Evolutionary conservation across 2,888 invertebrate species (phyloP).

Genomic region (Drosophila tanythrix): DNA sequence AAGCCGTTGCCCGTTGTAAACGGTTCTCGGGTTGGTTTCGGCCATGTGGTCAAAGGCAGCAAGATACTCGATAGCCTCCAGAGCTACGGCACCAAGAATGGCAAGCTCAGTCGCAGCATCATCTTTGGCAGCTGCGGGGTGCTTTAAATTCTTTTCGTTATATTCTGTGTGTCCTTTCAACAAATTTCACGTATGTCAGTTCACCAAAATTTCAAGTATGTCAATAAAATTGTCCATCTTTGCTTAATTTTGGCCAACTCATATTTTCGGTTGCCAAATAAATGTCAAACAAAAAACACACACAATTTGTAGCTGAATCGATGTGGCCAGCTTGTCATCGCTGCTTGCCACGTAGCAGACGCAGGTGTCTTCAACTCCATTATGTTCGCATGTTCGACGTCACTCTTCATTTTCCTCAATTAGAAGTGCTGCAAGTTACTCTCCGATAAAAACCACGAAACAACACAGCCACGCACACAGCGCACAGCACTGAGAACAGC

Average conservation of each 20-base stretch:
- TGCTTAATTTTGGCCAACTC: background rate
- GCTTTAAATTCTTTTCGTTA: slow-evolving; percentile 27
- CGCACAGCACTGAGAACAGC: background rate
- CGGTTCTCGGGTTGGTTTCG: slow-evolving; percentile 75
- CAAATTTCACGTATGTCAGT: background rate
- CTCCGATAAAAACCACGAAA: slow-evolving; percentile 5
- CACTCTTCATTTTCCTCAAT: slow-evolving; percentile 83
- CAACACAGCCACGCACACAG: slow-evolving; percentile 9
- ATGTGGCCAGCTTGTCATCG: slow-evolving; percentile 11
- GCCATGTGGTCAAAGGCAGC: slow-evolving; percentile 69
- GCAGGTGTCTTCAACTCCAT: slow-evolving; percentile 78
- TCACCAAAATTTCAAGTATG: slow-evolving; percentile 19
- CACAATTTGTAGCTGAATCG: background rate
- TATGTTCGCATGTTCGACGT: slow-evolving; percentile 77
- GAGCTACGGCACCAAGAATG: slow-evolving; percentile 79
- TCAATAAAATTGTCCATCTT: background rate
- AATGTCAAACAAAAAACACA: slow-evolving; percentile 12
- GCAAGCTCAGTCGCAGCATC: slow-evolving; percentile 72
- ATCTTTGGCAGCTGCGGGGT: slow-evolving; percentile 70
- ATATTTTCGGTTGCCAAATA: slow-evolving; percentile 22
- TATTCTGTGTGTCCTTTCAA: background rate
- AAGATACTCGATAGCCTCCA: slow-evolving; percentile 70
- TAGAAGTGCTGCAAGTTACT: slow-evolving; percentile 47
- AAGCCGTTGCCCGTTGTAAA: slow-evolving; percentile 70
- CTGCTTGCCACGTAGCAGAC: slow-evolving; percentile 38